Percentiles rank a stretch among this genome's conserved stretches.
Conservation (phyloP, 2,113 vertebrate species). For the Anseranas semipalmata region DNA sequence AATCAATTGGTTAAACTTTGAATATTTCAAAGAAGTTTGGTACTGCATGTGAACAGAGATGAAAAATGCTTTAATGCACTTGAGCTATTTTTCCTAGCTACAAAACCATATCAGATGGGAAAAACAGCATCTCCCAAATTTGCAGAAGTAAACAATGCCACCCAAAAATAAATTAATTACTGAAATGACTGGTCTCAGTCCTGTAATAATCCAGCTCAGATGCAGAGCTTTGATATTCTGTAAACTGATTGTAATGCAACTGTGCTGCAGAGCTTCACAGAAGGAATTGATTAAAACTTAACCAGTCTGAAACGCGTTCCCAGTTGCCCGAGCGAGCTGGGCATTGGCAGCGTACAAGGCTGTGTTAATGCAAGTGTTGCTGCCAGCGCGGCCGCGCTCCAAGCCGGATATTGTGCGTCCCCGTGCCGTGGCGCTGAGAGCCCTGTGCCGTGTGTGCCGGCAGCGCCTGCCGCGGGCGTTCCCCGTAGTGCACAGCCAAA, state of each 20-base stretch:
- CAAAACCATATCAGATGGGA: slow-evolving; percentile 21
- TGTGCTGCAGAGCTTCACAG: not conserved
- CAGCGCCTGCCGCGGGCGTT: too few relatives aligned
- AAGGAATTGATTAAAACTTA: not conserved
- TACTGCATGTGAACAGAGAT: slow-evolving; percentile 46
- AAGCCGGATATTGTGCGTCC: rapidly evolving
- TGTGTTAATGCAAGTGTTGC: not conserved
- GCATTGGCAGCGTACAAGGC: not conserved
- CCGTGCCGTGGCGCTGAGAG: not conserved
- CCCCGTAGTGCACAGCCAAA: too few relatives aligned
- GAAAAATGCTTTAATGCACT: slow-evolving; percentile 57
- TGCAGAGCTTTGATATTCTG: not conserved
- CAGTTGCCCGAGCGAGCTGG: not conserved
- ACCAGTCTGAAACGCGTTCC: rapidly evolving
- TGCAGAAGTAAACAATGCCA: not conserved
- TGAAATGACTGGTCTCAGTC: not conserved
- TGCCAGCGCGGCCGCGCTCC: not conserved
- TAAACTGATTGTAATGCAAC: not conserved
- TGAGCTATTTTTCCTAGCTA: slow-evolving; percentile 19
- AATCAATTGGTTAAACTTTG: slow-evolving; percentile 64
- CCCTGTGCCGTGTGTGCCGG: too few relatives aligned
- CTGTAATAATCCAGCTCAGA: not conserved
- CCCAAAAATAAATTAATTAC: not conserved
- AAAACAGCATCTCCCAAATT: not conserved
- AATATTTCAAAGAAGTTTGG: slow-evolving; percentile 61